Evolutionary conservation across 2,888 invertebrate species (phyloP).

Genomic region (Calameuta filiformis): DNA sequence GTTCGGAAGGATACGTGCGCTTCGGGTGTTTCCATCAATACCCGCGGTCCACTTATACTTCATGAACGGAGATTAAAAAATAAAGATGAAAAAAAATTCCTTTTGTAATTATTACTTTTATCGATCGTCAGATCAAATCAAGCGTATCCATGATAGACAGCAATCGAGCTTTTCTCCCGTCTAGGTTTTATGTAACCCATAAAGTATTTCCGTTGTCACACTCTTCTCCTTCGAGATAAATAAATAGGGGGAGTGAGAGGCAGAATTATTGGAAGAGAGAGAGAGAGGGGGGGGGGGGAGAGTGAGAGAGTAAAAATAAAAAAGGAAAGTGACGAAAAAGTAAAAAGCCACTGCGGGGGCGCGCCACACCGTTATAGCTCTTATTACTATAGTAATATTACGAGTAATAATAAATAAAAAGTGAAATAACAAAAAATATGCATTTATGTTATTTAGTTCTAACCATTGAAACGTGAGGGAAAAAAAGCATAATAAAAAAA

Average conservation of each 20-base stretch:
- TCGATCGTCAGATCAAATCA: neutral
- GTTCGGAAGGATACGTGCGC: neutral
- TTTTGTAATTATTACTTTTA: neutral
- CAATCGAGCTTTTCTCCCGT: slow-evolving; percentile 38
- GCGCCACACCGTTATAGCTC: slow-evolving; percentile 59
- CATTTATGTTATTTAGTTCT: slow-evolving; percentile 65
- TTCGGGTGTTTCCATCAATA: neutral
- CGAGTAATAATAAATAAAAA: slow-evolving; percentile 53
- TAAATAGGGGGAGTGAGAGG: neutral
- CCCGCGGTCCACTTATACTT: neutral
- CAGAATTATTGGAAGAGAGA: neutral
- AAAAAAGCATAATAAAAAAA: slow-evolving; percentile 34
- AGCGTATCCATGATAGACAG: slow-evolving; percentile 7
- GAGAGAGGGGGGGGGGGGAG: too few relatives aligned
- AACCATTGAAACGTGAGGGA: slow-evolving; percentile 42
- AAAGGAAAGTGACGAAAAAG: slow-evolving; percentile 18
- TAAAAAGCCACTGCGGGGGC: slow-evolving; percentile 41
- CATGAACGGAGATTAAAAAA: neutral
- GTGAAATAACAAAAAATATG: slow-evolving; percentile 55
- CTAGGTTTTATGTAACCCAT: slow-evolving; percentile 35
- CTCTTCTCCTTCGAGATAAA: neutral
- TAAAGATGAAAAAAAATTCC: slow-evolving; percentile 8
- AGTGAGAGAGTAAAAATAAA: slow-evolving; percentile 7
- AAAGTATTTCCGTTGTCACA: slow-evolving; percentile 39
- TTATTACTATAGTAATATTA: slow-evolving; percentile 56